These are phyloP conservation scores for Cylloceria caligata DNA, from an alignment of 2,888 invertebrate genomes.

Conservation along the genomic window DNA sequence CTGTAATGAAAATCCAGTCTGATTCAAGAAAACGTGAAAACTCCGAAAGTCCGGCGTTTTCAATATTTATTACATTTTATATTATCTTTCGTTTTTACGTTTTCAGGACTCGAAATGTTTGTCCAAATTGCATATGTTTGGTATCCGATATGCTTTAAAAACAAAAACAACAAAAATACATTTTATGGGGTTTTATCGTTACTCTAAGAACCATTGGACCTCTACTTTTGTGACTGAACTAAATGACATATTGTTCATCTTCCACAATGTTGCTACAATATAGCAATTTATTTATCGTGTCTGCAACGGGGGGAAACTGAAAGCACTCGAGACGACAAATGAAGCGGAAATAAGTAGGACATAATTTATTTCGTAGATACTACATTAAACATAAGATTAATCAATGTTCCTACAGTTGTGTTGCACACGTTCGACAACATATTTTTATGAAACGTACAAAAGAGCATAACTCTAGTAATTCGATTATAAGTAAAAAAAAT, in stretches of 20 bases:
- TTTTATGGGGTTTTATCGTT: background rate
- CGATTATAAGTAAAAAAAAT: conserved; percentile 22
- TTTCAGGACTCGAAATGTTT: conserved; percentile 68
- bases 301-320: background rate
- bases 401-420: conserved; percentile 40
- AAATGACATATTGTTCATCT: background rate
- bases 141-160: conserved; percentile 31
- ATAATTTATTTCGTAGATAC: conserved; percentile 53
- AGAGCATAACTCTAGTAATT: conserved; percentile 27
- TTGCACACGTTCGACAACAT: conserved; percentile 34
- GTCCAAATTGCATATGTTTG: conserved; percentile 70
- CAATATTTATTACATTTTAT: too few species aligned
- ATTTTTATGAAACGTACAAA: conserved; percentile 38
- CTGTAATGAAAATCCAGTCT: too few species aligned
- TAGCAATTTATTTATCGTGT: conserved; percentile 29
- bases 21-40: too few species aligned
- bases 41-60: too few species aligned
- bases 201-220: conserved; percentile 4
- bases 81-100: conserved; percentile 22
- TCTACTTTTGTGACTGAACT: conserved; percentile 47
- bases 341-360: conserved; percentile 13
- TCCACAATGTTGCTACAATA: background rate
- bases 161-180: background rate
- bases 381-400: conserved; percentile 20
- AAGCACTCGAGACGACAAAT: conserved; percentile 9